phyloP scores from a whole-genome alignment of 2,797 vertebrate species.

The Peromyscus attwateri region DNA sequence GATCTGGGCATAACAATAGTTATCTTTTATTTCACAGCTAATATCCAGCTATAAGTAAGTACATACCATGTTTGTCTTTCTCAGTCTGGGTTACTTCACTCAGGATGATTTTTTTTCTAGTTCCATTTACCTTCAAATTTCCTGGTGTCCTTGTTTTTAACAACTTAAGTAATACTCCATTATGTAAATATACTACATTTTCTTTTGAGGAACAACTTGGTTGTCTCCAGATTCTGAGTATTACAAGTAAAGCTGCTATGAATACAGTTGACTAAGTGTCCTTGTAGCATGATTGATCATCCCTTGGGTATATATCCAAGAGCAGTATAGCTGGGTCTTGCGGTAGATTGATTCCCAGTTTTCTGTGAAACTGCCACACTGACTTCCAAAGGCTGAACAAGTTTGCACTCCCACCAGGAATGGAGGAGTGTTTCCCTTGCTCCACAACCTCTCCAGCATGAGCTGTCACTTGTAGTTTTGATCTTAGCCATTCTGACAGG shows the following conservation, averaged over 20 bases:
- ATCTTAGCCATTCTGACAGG: neutral
- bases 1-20: neutral
- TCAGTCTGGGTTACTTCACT: neutral
- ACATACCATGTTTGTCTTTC: neutral
- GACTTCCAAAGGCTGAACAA: neutral
- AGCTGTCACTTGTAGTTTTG: neutral
- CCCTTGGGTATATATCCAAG: neutral
- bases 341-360: neutral
- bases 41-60: neutral
- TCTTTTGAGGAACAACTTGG: neutral
- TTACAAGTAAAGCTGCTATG: neutral
- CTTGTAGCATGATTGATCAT: neutral
- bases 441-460: no score
- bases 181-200: neutral
- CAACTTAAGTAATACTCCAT: neutral
- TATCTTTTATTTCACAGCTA: neutral
- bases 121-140: neutral
- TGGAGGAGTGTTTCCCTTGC: neutral
- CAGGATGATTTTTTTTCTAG: neutral
- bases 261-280: neutral
- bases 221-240: neutral
- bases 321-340: neutral
- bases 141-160: neutral
- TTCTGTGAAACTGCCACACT: neutral
- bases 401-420: neutral